These are phyloP conservation scores for Isoperla grammatica DNA, from an alignment of 2,888 invertebrate genomes.

Conservation along the genomic window DNA sequence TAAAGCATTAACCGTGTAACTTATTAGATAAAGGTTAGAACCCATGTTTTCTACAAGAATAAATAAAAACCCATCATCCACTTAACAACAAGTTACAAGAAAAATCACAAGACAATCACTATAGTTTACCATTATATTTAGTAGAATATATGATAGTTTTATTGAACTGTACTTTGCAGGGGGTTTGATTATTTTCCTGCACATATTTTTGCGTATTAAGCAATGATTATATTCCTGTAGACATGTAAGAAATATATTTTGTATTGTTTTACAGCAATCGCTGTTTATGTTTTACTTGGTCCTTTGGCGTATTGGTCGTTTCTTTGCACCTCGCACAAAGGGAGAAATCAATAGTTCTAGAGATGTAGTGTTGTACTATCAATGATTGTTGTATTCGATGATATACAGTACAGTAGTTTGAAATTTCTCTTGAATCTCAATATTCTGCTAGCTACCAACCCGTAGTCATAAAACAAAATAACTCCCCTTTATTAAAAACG, in stretches of 20 bases:
- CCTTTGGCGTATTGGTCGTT: not conserved
- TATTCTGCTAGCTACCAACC: too few relatives aligned
- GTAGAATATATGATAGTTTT: too few relatives aligned
- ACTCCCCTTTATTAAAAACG: too few relatives aligned
- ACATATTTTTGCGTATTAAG: not conserved
- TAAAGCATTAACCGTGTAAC: too few relatives aligned
- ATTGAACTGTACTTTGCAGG: not conserved
- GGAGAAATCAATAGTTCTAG: not conserved
- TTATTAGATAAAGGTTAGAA: too few relatives aligned
- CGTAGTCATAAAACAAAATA: too few relatives aligned
- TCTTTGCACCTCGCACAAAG: not conserved
- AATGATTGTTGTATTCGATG: not conserved
- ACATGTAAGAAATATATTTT: not conserved
- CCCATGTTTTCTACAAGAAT: too few relatives aligned
- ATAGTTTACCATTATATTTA: slow-evolving; percentile 5
- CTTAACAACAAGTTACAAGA: too few relatives aligned
- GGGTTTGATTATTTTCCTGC: slow-evolving; percentile 4
- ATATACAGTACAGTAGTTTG: not conserved
- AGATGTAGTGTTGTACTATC: not conserved
- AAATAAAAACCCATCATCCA: too few relatives aligned
- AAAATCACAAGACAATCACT: too few relatives aligned
- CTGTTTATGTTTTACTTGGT: too few relatives aligned
- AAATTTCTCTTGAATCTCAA: not conserved
- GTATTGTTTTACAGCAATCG: not conserved
- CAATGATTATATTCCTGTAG: not conserved